Evolutionary conservation across 2,797 vertebrate species (phyloP).

Genomic region (Masticophis lateralis): DNA sequence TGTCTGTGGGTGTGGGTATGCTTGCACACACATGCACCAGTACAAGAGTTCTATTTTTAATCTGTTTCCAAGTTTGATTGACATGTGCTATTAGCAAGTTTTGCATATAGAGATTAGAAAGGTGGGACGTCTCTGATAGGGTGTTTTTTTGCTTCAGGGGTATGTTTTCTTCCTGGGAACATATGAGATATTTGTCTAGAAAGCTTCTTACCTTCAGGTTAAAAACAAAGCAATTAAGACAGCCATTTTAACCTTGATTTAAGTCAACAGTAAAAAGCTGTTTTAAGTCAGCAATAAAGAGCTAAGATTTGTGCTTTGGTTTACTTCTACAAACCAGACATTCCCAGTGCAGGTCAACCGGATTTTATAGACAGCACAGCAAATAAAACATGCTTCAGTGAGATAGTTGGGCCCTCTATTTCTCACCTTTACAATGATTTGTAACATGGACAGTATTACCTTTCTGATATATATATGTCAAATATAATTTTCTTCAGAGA

Average conservation of each 20-base stretch:
- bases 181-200: neutral
- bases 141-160: neutral
- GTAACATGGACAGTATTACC: constrained; percentile 17
- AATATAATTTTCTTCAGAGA: neutral
- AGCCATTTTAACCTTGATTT: constrained; percentile 26
- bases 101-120: neutral
- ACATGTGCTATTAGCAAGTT: neutral
- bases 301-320: constrained; percentile 12
- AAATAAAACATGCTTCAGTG: constrained; percentile 15
- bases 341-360: neutral
- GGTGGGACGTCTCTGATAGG: neutral
- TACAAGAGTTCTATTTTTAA: neutral
- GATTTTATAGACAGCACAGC: constrained; percentile 5
- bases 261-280: constrained; percentile 21
- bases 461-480: neutral
- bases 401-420: neutral
- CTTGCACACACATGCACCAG: neutral
- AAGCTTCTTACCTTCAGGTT: neutral
- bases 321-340: constrained; percentile 17
- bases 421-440: constrained; percentile 22
- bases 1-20: neutral
- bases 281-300: neutral
- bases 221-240: constrained; percentile 6
- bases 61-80: neutral
- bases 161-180: neutral